These are phyloP conservation scores for Hymenochirus boettgeri DNA, from an alignment of 2,113 vertebrate genomes.

Conservation along the genomic window DNA sequence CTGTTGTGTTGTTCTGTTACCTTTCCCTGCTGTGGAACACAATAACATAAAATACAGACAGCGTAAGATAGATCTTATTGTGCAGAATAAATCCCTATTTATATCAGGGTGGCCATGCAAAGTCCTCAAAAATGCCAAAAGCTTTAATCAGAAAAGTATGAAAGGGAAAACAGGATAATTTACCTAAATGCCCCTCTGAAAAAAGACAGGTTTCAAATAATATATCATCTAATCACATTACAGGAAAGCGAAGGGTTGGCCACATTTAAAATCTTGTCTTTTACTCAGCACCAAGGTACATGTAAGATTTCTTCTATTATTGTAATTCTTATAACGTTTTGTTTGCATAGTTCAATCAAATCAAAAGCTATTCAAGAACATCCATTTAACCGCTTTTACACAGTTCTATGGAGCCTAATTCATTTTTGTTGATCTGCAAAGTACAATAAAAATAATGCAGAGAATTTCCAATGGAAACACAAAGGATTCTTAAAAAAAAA, in stretches of 20 bases:
- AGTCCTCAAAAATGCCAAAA: conserved; percentile 13
- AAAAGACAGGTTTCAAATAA: conserved; percentile 19
- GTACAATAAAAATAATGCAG: neutral
- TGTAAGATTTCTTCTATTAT: conserved; percentile 1
- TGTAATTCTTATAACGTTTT: conserved; percentile 9
- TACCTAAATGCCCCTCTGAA: neutral
- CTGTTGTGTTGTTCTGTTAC: neutral
- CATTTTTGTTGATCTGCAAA: conserved; percentile 9
- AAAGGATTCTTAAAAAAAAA: too few relatives aligned
- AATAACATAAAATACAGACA: conserved; percentile 10
- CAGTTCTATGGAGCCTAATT: conserved; percentile 14
- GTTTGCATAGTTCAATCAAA: conserved; percentile 29
- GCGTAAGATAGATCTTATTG: neutral
- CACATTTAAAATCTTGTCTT: conserved; percentile 5
- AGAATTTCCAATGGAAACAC: neutral
- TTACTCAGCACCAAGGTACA: conserved; percentile 6
- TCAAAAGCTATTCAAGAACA: conserved; percentile 29
- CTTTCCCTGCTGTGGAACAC: conserved; percentile 10
- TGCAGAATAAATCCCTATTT: conserved; percentile 11
- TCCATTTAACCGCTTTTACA: conserved; percentile 15
- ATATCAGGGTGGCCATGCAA: conserved; percentile 4
- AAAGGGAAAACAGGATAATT: conserved; percentile 3
- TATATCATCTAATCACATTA: conserved; percentile 13
- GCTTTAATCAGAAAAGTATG: neutral
- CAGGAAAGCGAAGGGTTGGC: neutral